phyloP scores from a whole-genome alignment of 2,113 vertebrate species.

The Pomatorhinus ruficollis region DNA sequence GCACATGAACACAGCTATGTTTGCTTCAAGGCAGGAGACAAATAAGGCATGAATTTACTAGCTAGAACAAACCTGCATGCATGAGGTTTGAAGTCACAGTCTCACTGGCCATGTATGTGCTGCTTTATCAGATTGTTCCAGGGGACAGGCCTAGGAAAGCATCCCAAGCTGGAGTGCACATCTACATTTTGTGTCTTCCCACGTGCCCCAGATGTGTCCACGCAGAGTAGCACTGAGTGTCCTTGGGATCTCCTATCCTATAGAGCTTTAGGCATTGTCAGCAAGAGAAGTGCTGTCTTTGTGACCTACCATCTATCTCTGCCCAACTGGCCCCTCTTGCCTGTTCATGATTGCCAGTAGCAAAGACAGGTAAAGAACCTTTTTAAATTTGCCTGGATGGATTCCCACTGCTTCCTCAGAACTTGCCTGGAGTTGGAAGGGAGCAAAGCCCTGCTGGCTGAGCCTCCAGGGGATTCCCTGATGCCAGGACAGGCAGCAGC shows the following conservation, averaged over 20 bases:
- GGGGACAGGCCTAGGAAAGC: neutral
- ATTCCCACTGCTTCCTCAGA: neutral
- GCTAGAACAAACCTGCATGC: neutral
- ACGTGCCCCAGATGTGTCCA: neutral
- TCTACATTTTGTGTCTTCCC: neutral
- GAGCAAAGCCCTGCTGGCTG: neutral
- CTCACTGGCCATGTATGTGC: neutral
- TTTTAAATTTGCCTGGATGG: neutral
- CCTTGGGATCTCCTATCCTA: neutral
- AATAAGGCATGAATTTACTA: neutral
- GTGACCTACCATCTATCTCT: neutral
- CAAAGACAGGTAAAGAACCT: neutral
- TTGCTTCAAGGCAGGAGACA: conserved; percentile 6
- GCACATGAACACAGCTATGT: neutral
- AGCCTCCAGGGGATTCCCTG: neutral
- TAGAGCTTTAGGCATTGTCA: neutral
- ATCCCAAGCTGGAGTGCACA: neutral
- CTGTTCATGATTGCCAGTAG: neutral
- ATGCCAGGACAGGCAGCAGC: neutral
- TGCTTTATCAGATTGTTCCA: neutral
- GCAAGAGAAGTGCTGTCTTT: neutral
- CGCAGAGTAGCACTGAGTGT: neutral
- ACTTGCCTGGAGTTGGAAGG: neutral
- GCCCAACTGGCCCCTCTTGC: neutral
- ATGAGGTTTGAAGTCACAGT: neutral